Evolutionary conservation across 2,797 vertebrate genomes (phyloP), one percentile per base, ranked within the genome.

Genomic region (Leptatherina wallacei): DNA sequence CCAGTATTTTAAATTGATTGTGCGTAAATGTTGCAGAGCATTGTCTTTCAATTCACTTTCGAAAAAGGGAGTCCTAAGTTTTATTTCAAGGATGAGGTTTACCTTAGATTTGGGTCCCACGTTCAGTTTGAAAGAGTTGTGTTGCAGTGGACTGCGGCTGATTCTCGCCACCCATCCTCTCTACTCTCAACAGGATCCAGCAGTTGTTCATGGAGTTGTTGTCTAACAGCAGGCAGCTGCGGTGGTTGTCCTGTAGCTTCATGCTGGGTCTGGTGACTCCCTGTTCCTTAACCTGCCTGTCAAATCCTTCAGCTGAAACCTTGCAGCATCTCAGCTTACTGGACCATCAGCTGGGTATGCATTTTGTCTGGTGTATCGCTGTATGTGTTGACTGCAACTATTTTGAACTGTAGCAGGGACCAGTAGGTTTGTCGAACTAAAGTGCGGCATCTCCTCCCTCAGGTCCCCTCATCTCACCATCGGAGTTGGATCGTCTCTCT

Each of bases 271-370:
- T 99, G 89, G 94, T 98, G 89, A 99, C 97, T 71, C 95, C 97
- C 60, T 93, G 94, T 81, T 98, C 98, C 44, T 82, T 99, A 91
- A 94, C 97, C 75, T 96, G 95, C 78, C 92, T 99, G 86, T 97
- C 98, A 55, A 98, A 99, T 75, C 91, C 95, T 69, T 95, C 98
- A 81, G 96, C 97, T 78, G 96, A 94, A 89, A 95, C 96, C 84
- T 95, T 99, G 93, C 96, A 97, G 83, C 98, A 99, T 88, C 95
- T 99, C 86, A 97, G 98, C 91, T 94, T 99, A 78, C 77, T 99
- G 92, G 97, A 99, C 92, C 96, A 96, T 94, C 97, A 97, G 92
- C 92, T 96, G 44, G 92, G 91, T 92, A 71, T 61, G 89, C 69
- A 30, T n/a, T 29, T 49, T 24, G 3, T 27, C 4, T 60, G 33